Base-by-base conservation (phyloP, 2,113 vertebrate species). In the Rhea americana region DNA sequence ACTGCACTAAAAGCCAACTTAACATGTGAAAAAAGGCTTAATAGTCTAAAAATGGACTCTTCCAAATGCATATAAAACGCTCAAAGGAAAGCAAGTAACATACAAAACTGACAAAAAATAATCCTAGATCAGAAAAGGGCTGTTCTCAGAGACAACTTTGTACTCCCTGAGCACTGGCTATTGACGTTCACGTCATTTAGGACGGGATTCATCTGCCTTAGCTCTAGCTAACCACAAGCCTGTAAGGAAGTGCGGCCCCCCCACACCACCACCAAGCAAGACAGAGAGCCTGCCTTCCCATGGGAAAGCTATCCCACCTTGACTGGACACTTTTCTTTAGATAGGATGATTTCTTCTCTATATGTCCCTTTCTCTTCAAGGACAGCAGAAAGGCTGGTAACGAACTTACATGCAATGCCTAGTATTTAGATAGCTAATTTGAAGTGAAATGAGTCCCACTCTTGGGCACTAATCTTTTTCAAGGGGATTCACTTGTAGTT, bases 21-120 rank as follows among this genome's bases (percentile, higher is more conserved):
- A 67, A 67, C 32, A 82, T 10, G 32, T 1, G 11, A 92, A 93
- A 77, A 4, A 5, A 28, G 15, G 53, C 9, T 30, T 21, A 28
- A 43, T 41, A 70, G 56, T 28, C 87, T 90, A 90, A 72, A 96
- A 97, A 86, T 72, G 96, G 87, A 79, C 59, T 87, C 68, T 56
- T 74, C 85, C 63, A 86, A 91, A 71, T 8, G 19, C 41, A 85
- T 5, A 91, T 2, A 32, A 89, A 89, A 84, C 6, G n/a, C 68
- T 74, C 39, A 66, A 51, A 93, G n/a, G 59, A 91, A 93, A 16
- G 0, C 55, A 83, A 41, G 15, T 80, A 93, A 65, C 48, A 55
- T 7, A 50, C 0, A 59, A 24, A 84, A 45, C 21, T 66, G 68
- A 82, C 37, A 82, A 95, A 93, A 22, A 62, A 30, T 35, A 79